Base-by-base conservation (phyloP, 2,113 vertebrate genomes). In the Syngnathus scovelli region DNA sequence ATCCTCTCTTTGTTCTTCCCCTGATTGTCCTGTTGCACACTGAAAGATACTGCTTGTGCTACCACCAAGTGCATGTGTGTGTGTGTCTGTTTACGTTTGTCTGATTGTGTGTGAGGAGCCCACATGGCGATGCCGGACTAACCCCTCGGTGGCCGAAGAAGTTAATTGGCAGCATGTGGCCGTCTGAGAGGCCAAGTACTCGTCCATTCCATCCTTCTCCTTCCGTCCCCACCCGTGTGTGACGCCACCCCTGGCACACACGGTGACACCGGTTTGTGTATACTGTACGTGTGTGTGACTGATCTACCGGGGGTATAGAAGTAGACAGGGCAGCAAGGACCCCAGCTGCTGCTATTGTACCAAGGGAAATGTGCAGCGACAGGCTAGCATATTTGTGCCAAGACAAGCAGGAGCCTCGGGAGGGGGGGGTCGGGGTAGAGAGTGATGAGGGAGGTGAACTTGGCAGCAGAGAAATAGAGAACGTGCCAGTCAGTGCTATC, bases 81-180 rank as follows among this genome's bases (percentile, higher is more conserved):
- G 27, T 33, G 27, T 33, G 27, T 33, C 27, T 27, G 27, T 27
- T 27, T 27, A 27, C 27, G 27, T 27, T 7, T 54, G 37, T 44
- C 4, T 48, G 49, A 18, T 36, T 65, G 64, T 52, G 5, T 59
- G 58, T 36, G 36, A 55, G 37, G 55, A 60, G 13, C 37, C 27
- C 43, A 15, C 54, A 13, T 79, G 78, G 78, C 84, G 84, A 84
- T 87, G 83, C 82, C 85, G 83, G 78, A 83, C 82, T 77, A 44
- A 61, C 69, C 80, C 82, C 70, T 4, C 70, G 82, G 87, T 67
- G 74, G 80, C 83, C 79, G 65, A 76, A 83, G 82, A 93, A 94
- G 92, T 93, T 94, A 95, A 95, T 94, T 95, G 93, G 93, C 92
- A 94, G 92, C 93, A 95, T 94, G 93, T 94, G 87, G 92, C 90